Base-by-base conservation (phyloP, 2,888 invertebrate species). In the Proisotoma minuta region DNA sequence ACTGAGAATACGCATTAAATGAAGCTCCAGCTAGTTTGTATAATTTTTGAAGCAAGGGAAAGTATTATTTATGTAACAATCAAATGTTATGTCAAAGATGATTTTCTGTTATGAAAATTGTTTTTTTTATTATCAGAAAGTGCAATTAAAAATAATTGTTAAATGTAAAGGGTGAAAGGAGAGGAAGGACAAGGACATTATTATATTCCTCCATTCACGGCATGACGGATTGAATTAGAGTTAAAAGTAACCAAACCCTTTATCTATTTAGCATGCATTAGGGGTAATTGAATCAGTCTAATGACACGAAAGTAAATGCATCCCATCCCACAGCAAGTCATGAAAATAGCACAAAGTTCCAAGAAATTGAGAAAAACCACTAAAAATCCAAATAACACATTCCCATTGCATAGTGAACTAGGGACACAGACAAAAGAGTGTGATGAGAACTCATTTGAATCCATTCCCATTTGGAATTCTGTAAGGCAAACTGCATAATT, bases 221-320 rank as follows among this genome's bases (percentile, higher is more conserved):
- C n/a, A n/a, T n/a, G n/a, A n/a, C n/a, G n/a, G n/a, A 43, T 43
- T 43, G 18, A 43, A 43, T 43, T 43, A 43, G 5, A 43, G 5
- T 4, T 5, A 20, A 43, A 43, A 34, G n/a, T n/a, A n/a, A 34
- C 34, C 34, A 34, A 34, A 43, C 43, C 43, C 15, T n/a, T 4
- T 43, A 43, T n/a, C 43, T 20, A 43, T 43, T 43, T 5, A 12
- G 43, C 43, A 43, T 43, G 43, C 43, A 43, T 43, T 43, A 43
- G 20, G 43, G 18, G 43, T 43, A 43, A 43, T 43, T 43, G 43
- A 15, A 43, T 43, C 18, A 34, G 34, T 18, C 43, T 43, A 43
- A 43, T 43, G 43, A 43, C 18, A 20, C 20, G 43, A 43, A 43
- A 12, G 43, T n/a, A 43, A 43, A 43, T 43, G 43, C 20, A 18